Conservation (phyloP, 1,140 invertebrate genomes). For the Sipha flava region DNA sequence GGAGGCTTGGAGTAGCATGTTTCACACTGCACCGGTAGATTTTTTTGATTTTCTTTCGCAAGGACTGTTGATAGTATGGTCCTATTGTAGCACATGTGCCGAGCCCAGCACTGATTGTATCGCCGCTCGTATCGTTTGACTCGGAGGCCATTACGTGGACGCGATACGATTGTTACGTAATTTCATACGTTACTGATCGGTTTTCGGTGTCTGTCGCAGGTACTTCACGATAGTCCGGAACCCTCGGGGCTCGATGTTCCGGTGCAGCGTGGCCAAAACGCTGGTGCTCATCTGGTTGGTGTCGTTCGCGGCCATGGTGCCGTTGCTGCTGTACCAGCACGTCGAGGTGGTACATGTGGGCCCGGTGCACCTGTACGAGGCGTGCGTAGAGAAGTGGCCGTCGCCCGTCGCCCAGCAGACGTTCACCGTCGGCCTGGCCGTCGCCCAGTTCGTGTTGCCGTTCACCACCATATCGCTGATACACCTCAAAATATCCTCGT, state of each 20-base stretch:
- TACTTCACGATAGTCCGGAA: slow-evolving; percentile 48
- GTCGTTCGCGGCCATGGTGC: slow-evolving; percentile 47
- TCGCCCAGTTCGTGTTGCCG: slow-evolving; percentile 50
- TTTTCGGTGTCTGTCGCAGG: neutral
- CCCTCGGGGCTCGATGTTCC: slow-evolving; percentile 40
- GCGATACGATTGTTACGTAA: no score
- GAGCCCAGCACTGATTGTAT: no score
- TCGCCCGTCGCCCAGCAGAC: slow-evolving; percentile 41
- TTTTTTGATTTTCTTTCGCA: no score
- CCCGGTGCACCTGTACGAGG: slow-evolving; percentile 41
- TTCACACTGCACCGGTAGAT: no score
- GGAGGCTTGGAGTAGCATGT: no score
- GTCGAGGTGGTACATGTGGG: slow-evolving; percentile 43
- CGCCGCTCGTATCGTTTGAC: no score
- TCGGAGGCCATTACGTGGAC: no score
- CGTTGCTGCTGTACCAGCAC: slow-evolving; percentile 47
- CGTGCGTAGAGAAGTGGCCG: slow-evolving; percentile 46
- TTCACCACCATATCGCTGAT: slow-evolving; percentile 48
- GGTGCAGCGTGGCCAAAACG: slow-evolving; percentile 37
- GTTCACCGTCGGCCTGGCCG: slow-evolving; percentile 38
- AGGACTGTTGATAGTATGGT: no score
- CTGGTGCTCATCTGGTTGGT: slow-evolving; percentile 50
- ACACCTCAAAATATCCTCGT: slow-evolving; percentile 47
- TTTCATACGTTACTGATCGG: neutral
- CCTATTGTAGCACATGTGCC: no score